Base-by-base conservation (phyloP, 1,140 invertebrate species). In the Euglossa dilemma region DNA sequence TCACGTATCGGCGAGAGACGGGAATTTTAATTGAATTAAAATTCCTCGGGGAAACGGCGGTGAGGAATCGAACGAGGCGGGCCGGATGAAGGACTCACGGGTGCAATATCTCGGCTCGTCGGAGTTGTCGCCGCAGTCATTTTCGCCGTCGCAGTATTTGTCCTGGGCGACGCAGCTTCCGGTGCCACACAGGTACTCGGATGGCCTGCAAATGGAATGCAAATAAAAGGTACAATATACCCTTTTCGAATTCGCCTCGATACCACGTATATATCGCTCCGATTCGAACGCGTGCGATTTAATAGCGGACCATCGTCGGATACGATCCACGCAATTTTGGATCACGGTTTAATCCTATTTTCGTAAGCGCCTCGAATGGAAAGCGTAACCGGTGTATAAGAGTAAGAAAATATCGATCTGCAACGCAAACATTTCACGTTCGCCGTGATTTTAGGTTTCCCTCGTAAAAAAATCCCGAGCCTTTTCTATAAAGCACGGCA, bases 41-140 rank as follows among this genome's bases (percentile, higher is more conserved):
- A 54, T 69, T 28, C 36, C 25, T 0, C 0, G 7, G 11, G 57
- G 20, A 70, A 64, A 28, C 11, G 28, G 25, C 54, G 23, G 18
- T 23, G 18, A 23, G 14, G 18, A 74, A 54, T 45, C 52, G 69
- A n/a, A 57, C 43, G 23, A 80, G 23, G 43, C 45, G 2, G 8
- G 18, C 18, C 52, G n/a, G 43, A 28, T 11, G n/a, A 25, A 23
- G 16, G 88, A 97, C 97, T 97, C 95, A 97, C 97, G 97, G 86
- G 96, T 95, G 92, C 97, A 98, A 90, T 96, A 96, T 91, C 95
- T 95, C 0, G 96, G 96, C 92, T 98, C 97, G 91, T 97, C 97
- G 73, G 96, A 97, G 88, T 96, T 96, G 92, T 97, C 97, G 6
- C 95, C 95, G 90, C 97, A 98, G 92, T 98, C 97, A 88, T 97